phyloP scores from a whole-genome alignment of 2,888 invertebrate species.

The Folsomia candida region DNA sequence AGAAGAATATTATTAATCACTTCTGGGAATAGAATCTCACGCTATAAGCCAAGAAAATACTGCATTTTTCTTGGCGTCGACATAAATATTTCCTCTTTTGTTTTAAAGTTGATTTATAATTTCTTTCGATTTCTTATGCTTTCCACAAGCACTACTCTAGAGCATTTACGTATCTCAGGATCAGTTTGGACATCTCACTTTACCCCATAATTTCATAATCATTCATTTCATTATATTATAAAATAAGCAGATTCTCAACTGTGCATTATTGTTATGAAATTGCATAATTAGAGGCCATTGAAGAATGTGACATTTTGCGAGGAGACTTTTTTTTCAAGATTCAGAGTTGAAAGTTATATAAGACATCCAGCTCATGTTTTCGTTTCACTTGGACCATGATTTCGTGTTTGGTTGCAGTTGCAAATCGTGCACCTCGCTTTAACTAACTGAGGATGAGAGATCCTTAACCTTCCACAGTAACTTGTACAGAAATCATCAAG shows the following conservation, averaged over 20 bases:
- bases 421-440: neutral
- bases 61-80: neutral
- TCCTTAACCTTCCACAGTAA: constrained; percentile 2
- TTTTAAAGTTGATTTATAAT: neutral
- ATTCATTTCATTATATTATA: neutral
- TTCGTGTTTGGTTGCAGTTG: neutral
- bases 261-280: too few species aligned
- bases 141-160: too few species aligned
- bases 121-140: neutral
- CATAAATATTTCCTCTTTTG: neutral
- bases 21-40: neutral
- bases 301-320: neutral
- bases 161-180: too few species aligned
- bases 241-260: too few species aligned
- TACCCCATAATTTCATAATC: neutral
- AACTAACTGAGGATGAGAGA: neutral
- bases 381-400: constrained; percentile 1
- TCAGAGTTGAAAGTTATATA: neutral
- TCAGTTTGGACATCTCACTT: neutral
- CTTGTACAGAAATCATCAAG: neutral
- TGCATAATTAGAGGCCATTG: neutral
- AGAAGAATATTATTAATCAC: constrained; percentile 6
- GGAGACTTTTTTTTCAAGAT: neutral
- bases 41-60: neutral
- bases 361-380: neutral